Evolutionary conservation across 2,888 invertebrate genomes (phyloP), one percentile per base, ranked within the genome.

Genomic region (Meandrusa payeni): DNA sequence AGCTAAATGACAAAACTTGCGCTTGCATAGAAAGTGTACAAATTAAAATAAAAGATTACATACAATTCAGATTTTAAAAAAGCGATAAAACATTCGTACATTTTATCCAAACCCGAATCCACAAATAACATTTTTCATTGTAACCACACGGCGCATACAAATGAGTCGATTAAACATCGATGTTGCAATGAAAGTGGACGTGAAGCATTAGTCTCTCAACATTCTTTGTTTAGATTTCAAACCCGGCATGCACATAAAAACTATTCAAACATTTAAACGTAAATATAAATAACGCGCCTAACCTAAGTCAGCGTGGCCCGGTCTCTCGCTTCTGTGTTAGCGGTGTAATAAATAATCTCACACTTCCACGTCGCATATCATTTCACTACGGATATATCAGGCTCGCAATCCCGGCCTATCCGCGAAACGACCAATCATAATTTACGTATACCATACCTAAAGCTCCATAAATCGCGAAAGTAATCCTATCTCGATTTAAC

Each of bases 251-350:
- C 13, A 11, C 2, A 76, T 78, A 79, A 81, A 79, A 73, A 76
- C 67, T 75, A 81, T 77, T 79, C 78, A 83, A 81, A 83, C 79
- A 78, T 76, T 64, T 76, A 70, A 9, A 15, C 15, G 4, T 15
- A 15, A 2, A 85, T 85, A 86, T 85, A 82, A 87, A 86, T 82
- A 82, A 86, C 80, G 76, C 76, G 71, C 67, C 79, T 82, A 82
- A 85, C 79, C 68, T 66, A 70, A 76, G 72, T 76, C 80, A 77
- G 74, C 69, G 71, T 50, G 56, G 53, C 54, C 47, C 57, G 45
- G 48, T 57, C 64, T 59, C 57, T 60, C 69, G 74, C 70, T 71
- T 61, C 69, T 67, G 69, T 66, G 75, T 76, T 79, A 65, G 70
- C 75, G 60, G 51, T 57, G 72, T 79, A 73, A 82, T 85, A 82